Conservation (phyloP, 2,113 vertebrate species). For the Myrmecophaga tridactyla region DNA sequence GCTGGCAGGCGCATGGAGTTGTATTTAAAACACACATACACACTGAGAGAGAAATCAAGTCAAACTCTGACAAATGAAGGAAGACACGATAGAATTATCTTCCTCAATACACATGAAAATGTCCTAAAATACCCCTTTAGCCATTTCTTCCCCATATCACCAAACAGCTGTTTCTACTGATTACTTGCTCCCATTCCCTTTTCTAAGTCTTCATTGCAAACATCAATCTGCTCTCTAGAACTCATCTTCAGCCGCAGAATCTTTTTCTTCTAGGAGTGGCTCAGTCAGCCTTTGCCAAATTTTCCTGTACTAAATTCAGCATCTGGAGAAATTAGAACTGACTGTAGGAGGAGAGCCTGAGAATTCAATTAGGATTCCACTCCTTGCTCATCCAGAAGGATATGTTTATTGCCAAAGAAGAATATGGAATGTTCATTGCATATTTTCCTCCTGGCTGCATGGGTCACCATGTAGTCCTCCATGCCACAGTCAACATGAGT, state of each 20-base stretch:
- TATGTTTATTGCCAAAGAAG: background rate
- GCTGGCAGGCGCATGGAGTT: background rate
- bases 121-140: background rate
- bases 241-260: background rate
- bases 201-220: background rate
- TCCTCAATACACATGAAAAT: background rate
- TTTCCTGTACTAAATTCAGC: background rate
- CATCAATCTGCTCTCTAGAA: background rate
- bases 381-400: background rate
- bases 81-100: background rate
- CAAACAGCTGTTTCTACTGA: conserved; percentile 1
- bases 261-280: background rate
- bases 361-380: background rate
- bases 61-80: background rate
- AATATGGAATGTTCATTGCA: background rate
- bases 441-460: background rate
- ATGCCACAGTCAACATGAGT: background rate
- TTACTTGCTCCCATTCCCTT: background rate
- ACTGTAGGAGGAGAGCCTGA: background rate
- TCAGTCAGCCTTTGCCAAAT: background rate
- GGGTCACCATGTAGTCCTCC: too few relatives aligned
- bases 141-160: background rate
- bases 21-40: background rate
- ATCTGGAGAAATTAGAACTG: background rate
- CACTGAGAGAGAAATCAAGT: background rate